Evolutionary conservation across 2,888 invertebrate genomes (phyloP).

Genomic region (Heliconius ethilla): DNA sequence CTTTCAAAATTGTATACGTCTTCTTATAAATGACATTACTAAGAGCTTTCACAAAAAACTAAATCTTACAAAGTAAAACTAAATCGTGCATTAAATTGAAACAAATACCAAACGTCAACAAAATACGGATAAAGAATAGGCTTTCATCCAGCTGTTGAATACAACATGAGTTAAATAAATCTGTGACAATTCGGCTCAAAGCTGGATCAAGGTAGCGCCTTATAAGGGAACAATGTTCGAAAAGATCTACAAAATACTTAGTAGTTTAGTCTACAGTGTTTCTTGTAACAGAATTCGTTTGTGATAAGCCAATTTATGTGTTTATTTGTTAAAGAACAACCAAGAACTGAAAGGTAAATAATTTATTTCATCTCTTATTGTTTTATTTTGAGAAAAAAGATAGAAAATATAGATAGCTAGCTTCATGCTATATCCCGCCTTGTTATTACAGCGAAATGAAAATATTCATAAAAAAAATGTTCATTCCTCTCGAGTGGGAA

Average conservation of each 20-base stretch:
- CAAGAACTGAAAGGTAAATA: too few relatives aligned
- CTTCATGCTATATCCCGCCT: too few relatives aligned
- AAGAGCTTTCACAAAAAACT: background rate
- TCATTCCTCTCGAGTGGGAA: background rate
- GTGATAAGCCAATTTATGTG: background rate
- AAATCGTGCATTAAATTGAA: conserved; percentile 16
- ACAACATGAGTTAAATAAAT: conserved; percentile 36
- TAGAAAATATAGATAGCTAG: too few relatives aligned
- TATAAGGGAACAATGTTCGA: background rate
- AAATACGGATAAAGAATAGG: conserved; percentile 12
- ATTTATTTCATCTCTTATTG: background rate
- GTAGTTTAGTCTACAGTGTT: background rate
- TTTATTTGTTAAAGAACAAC: background rate
- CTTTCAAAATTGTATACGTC: background rate
- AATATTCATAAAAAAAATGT: background rate
- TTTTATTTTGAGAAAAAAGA: too few relatives aligned
- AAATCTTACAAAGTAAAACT: background rate
- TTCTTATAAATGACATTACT: background rate
- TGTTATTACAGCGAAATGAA: background rate
- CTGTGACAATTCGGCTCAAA: conserved; percentile 31
- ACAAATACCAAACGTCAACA: conserved; percentile 8
- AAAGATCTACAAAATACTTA: background rate
- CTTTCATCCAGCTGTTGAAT: conserved; percentile 30
- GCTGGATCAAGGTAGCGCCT: background rate
- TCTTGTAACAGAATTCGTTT: background rate